Evolutionary conservation across 2,113 vertebrate genomes (phyloP).

Genomic region (Colaptes auratus): DNA sequence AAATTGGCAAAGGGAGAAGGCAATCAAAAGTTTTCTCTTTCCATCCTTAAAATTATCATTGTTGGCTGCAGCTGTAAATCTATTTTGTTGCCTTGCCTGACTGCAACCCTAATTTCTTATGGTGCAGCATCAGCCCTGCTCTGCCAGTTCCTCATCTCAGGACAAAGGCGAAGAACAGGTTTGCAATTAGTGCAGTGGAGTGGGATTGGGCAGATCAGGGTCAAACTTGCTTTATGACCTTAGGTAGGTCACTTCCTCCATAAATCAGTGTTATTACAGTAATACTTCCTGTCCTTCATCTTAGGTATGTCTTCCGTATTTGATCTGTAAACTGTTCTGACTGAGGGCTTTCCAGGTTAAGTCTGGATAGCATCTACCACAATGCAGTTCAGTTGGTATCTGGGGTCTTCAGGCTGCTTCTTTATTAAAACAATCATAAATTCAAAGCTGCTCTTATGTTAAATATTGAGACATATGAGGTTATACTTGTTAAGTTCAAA

Average conservation of each 20-base stretch:
- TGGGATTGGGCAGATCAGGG: not conserved
- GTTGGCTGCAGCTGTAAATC: not conserved
- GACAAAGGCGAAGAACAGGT: constrained; percentile 1
- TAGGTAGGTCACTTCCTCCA: constrained; percentile 29
- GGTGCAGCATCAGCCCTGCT: not conserved
- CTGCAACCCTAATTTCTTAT: not conserved
- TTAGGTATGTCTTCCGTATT: constrained; percentile 7
- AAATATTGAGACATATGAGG: not conserved
- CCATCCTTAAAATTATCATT: not conserved
- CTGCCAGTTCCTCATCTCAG: not conserved
- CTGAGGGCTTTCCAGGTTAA: constrained; percentile 11
- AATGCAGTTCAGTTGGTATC: not conserved
- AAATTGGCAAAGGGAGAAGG: not conserved
- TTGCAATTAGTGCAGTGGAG: not conserved
- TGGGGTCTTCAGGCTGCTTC: not conserved
- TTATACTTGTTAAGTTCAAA: not conserved
- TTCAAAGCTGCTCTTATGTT: not conserved
- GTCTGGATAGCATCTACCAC: constrained; percentile 37
- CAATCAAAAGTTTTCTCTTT: not conserved
- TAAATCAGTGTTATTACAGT: constrained; percentile 54
- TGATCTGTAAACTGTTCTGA: constrained; percentile 65
- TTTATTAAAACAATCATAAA: constrained; percentile 36
- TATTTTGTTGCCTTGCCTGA: not conserved
- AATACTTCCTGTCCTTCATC: constrained; percentile 53
- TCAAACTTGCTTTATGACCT: constrained; percentile 38